Percentiles rank a stretch among this genome's conserved stretches.
Conservation (phyloP, 2,888 invertebrate species). For the Andrena bucephala region DNA sequence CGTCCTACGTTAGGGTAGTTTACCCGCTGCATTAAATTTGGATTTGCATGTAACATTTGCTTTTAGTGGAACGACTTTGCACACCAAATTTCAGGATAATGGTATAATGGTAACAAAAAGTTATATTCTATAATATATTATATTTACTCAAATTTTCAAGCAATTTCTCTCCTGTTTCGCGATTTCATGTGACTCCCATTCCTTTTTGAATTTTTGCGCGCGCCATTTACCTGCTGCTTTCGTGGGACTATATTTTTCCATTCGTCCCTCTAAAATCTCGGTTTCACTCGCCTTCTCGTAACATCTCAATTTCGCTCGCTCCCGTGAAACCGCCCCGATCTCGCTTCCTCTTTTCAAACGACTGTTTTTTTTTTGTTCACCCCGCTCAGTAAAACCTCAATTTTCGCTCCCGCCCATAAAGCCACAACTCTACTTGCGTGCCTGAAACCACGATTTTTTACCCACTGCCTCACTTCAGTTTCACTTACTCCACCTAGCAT, state of each 20-base stretch:
- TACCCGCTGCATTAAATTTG: too few relatives aligned
- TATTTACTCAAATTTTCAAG: neutral
- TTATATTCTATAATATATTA: too few relatives aligned
- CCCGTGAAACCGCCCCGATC: constrained; percentile 11
- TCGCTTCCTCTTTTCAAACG: constrained; percentile 15
- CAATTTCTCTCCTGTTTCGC: neutral
- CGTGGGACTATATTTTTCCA: neutral
- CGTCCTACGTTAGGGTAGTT: too few relatives aligned
- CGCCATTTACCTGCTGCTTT: neutral
- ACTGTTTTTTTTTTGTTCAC: constrained; percentile 39
- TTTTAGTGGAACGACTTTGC: too few relatives aligned
- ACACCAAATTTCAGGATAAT: too few relatives aligned
- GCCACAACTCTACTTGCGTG: constrained; percentile 8
- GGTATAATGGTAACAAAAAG: too few relatives aligned
- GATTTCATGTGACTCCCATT: neutral
- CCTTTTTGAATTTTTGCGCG: neutral
- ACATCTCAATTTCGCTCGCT: constrained; percentile 34
- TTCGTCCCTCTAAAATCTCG: constrained; percentile 27
- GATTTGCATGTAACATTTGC: too few relatives aligned
- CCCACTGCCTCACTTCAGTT: constrained; percentile 4
- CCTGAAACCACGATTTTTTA: constrained; percentile 26
- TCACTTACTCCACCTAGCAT: neutral
- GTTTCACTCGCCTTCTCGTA: constrained; percentile 15
- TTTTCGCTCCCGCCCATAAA: constrained; percentile 36
- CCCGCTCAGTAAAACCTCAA: constrained; percentile 39